Evolutionary conservation across 2,888 invertebrate genomes (phyloP), one percentile per base, ranked within the genome.

Genomic region (Geophilus truncorum): DNA sequence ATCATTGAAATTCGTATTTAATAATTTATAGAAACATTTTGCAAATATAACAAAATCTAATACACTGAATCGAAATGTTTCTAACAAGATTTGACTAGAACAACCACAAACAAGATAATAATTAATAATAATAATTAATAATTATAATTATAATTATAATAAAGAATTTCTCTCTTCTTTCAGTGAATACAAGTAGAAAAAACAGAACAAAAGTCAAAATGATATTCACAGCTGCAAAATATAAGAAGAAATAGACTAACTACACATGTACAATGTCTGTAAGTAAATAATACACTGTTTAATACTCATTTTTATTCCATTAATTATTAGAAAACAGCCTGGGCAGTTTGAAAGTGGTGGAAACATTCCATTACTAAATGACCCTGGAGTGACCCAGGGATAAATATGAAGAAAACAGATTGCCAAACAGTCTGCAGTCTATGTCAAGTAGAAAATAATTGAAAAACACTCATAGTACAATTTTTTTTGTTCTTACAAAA

Each of bases 1-100:
- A 12, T 36, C 15, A n/a, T 40, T 40, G 40, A 40, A 40, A n/a
- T 40, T 40, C 15, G 21, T 62, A 21, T 62, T 62, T 62, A 62
- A 62, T 62, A 40, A 40, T 62, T 62, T 23, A 62, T 62, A 62
- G 57, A 62, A 62, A 62, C 23, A 62, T 62, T 62, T 62, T n/a
- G 57, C 57, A 62, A 62, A 62, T 62, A 21, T 62, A 62, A 62
- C 57, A 62, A 62, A 62, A 62, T 23, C 40, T 40, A 40, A 40
- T n/a, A 62, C 57, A 62, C 23, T 62, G 1, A 18, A 23, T 62
- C 6, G 18, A 9, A 62, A 18, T 62, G 21, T 18, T 18, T 23
- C 21, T 23, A 62, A 62, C 57, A 23, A 62, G 23, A 62, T 21
- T 62, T n/a, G 57, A 62, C 57, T 62, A 62, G 57, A 62, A 62